Evolutionary conservation across 2,113 vertebrate genomes (phyloP), one percentile per base, ranked within the genome.

Genomic region (Microcebus lehilahytsara): DNA sequence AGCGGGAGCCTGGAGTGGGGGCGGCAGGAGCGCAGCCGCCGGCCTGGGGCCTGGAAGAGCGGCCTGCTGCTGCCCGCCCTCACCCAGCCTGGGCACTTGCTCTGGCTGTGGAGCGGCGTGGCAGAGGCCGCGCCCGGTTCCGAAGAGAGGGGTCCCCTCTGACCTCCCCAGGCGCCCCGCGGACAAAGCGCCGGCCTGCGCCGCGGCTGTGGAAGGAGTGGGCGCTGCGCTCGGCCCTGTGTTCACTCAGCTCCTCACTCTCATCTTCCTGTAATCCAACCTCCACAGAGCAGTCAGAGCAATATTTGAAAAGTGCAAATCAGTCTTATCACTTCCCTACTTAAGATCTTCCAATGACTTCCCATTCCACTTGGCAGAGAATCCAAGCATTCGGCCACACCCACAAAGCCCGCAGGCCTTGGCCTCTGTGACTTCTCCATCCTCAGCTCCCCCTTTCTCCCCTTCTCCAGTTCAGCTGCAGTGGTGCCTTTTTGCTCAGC

Each of bases 131-230:
- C 6, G 30, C 34, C 56, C 71, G 60, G 10, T 10, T 32, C 13
- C 58, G 62, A 62, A 85, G 71, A 53, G 4, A 53, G 14, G 34
- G 32, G 30, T n/a, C 62, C 42, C 42, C 30, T 81, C 53, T 37
- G 6, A 17, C 75, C 12, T n/a, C 46, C 37, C 20, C 37, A 51
- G 69, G 25, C 34, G 23, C 9, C 49, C 25, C 34, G 27, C 0
- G 27, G 60, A 32, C 7, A 5, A 10, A 56, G n/a, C 72, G 3
- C 22, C 11, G 0, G 42, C 11, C n/a, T 12, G 14, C 25, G 1
- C 40, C 27, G 30, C 14, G n/a, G 34, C 56, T 4, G 62, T 58
- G 78, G 58, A 22, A 37, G 53, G 62, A 67, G 49, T 0, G 19
- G 67, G 51, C 6, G 14, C 72, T 8, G 0, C 0, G 34, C 27